A percentile compares a stretch with the other conserved stretches of the same genome.
Evolutionary conservation across 2,888 invertebrate genomes (phyloP).

Genomic region (Drosophila emarginata): DNA sequence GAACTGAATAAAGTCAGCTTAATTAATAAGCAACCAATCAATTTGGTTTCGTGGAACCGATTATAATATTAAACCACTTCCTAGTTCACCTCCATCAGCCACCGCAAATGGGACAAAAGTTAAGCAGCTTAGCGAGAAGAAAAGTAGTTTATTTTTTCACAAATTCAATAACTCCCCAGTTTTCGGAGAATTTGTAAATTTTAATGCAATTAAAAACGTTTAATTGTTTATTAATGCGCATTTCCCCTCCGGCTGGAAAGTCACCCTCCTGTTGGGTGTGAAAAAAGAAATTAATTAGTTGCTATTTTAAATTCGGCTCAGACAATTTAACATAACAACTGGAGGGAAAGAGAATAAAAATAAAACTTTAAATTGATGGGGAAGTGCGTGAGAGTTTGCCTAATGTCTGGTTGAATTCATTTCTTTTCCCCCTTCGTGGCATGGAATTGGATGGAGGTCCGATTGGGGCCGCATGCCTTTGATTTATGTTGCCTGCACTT

Average conservation of each 20-base stretch:
- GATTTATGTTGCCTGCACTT: slow-evolving; percentile 71
- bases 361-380: slow-evolving; percentile 28
- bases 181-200: background rate
- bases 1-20: background rate
- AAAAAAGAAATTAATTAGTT: slow-evolving; percentile 71
- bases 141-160: background rate
- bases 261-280: slow-evolving; percentile 41
- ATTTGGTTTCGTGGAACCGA: background rate
- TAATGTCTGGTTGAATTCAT: slow-evolving; percentile 40
- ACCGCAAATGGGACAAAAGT: background rate
- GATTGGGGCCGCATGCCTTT: slow-evolving; percentile 39
- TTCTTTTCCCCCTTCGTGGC: background rate
- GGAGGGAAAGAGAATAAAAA: slow-evolving; percentile 35
- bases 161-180: too few species aligned
- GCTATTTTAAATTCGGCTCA: slow-evolving; percentile 70
- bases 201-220: slow-evolving; percentile 62
- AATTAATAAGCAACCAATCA: background rate
- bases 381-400: slow-evolving; percentile 41
- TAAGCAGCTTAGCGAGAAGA: background rate
- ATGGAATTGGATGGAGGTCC: slow-evolving; percentile 5
- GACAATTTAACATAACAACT: slow-evolving; percentile 63
- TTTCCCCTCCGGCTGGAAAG: slow-evolving; percentile 34
- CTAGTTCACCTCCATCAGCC: background rate
- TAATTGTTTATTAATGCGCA: slow-evolving; percentile 75
- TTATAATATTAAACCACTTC: background rate